Conservation (phyloP, 2,888 invertebrate genomes). For the Drosophila neonasuta region DNA sequence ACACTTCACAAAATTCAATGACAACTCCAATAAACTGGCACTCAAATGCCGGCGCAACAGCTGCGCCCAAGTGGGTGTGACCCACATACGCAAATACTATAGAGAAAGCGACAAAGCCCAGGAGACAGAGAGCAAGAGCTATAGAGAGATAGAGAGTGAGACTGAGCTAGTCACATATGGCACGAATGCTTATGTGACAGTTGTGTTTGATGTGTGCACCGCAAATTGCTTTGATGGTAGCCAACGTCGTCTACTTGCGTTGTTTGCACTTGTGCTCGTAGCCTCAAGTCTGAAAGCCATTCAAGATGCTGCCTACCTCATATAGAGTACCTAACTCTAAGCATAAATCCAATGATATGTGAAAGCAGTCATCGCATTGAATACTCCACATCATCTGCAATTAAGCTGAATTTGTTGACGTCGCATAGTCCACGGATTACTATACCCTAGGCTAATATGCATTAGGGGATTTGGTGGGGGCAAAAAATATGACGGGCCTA, state of each 20-base stretch:
- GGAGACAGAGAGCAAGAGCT: not conserved
- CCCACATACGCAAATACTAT: conserved; percentile 16
- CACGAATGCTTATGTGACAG: conserved; percentile 34
- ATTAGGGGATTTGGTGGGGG: not conserved
- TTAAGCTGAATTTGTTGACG: conserved; percentile 10
- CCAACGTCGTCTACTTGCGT: conserved; percentile 25
- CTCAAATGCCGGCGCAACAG: conserved; percentile 50
- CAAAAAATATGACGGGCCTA: conserved; percentile 8
- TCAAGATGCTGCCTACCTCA: conserved; percentile 3
- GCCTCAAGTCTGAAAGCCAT: conserved; percentile 16
- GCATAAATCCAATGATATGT: conserved; percentile 5
- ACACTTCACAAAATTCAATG: conserved; percentile 67
- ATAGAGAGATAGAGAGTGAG: not conserved
- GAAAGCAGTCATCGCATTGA: not conserved
- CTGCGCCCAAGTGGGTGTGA: conserved; percentile 45
- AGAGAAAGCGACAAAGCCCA: conserved; percentile 1
- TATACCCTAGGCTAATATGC: not conserved
- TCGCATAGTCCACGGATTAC: not conserved
- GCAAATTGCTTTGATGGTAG: conserved; percentile 57
- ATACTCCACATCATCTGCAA: not conserved
- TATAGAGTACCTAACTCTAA: not conserved
- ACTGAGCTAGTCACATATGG: conserved; percentile 5
- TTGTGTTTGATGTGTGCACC: conserved; percentile 59
- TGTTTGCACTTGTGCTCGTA: conserved; percentile 11
- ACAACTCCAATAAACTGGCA: conserved; percentile 55